phyloP scores from a whole-genome alignment of 2,888 invertebrate genomes.

The Plebejus anna region DNA sequence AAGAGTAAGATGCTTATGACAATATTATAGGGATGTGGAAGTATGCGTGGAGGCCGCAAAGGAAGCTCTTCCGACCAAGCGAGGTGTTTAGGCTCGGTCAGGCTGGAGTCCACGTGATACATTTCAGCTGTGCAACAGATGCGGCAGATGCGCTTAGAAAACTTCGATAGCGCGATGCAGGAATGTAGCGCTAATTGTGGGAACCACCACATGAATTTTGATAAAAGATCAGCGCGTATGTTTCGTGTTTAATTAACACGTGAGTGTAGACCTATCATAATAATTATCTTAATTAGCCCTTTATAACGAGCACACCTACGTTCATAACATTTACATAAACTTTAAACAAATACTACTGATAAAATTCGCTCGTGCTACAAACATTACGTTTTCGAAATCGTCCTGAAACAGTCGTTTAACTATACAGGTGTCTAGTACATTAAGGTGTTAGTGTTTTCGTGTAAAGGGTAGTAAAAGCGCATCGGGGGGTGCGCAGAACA shows the following conservation, averaged over 20 bases:
- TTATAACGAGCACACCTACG: slow-evolving; percentile 41
- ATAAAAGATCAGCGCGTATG: background rate
- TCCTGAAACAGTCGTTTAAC: slow-evolving; percentile 21
- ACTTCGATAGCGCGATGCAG: no score
- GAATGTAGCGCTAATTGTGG: no score
- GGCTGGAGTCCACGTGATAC: no score
- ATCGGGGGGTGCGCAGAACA: slow-evolving; percentile 68
- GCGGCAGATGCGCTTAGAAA: no score
- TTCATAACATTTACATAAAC: slow-evolving; percentile 58
- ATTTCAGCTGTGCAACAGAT: no score
- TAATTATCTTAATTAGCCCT: slow-evolving; percentile 35
- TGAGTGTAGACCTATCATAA: slow-evolving; percentile 22
- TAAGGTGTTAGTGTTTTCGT: slow-evolving; percentile 30
- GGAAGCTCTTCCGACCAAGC: no score
- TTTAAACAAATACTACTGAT: slow-evolving; percentile 56
- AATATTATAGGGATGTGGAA: no score
- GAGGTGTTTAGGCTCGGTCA: no score
- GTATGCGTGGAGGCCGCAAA: no score
- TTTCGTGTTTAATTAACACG: background rate
- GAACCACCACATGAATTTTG: background rate
- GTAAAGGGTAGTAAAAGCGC: slow-evolving; percentile 51
- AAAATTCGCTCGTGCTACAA: slow-evolving; percentile 61
- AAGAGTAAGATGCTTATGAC: no score
- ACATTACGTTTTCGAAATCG: slow-evolving; percentile 43
- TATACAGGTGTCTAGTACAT: slow-evolving; percentile 27